These are phyloP conservation scores for Amphilophus citrinellus DNA, from an alignment of 2,113 vertebrate genomes.

Conservation along the genomic window DNA sequence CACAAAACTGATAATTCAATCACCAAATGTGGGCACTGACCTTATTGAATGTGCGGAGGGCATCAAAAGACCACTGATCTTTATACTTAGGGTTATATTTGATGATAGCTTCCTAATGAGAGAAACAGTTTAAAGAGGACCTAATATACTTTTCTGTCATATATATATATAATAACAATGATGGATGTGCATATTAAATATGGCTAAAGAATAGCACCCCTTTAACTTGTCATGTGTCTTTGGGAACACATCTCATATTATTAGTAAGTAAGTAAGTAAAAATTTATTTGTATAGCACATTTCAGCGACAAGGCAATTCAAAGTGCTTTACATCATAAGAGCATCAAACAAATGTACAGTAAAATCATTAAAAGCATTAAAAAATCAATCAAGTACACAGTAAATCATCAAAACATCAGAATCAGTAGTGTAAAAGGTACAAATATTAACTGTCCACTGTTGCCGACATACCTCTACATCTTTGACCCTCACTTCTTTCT, in stretches of 20 bases:
- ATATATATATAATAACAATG: neutral
- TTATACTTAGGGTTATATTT: conserved; percentile 69
- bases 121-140: neutral
- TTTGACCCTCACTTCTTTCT: neutral
- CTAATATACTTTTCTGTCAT: neutral
- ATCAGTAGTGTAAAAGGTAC: neutral
- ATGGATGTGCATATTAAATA: neutral
- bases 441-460: neutral
- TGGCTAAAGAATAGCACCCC: neutral
- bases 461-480: conserved; percentile 64
- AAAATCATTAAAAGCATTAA: too few species aligned
- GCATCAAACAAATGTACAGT: too few species aligned
- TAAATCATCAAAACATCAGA: too few species aligned
- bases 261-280: too few species aligned
- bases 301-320: too few species aligned
- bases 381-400: too few species aligned
- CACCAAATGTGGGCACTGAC: conserved; percentile 43
- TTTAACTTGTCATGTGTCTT: neutral
- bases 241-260: neutral
- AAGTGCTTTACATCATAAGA: too few species aligned
- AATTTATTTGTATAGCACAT: too few species aligned
- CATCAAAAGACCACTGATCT: conserved; percentile 70
- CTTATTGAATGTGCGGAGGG: conserved; percentile 39
- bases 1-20: neutral
- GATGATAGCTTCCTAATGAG: conserved; percentile 65